Conservation (phyloP, 1,140 invertebrate species). For the Globodera ellingtonae region DNA sequence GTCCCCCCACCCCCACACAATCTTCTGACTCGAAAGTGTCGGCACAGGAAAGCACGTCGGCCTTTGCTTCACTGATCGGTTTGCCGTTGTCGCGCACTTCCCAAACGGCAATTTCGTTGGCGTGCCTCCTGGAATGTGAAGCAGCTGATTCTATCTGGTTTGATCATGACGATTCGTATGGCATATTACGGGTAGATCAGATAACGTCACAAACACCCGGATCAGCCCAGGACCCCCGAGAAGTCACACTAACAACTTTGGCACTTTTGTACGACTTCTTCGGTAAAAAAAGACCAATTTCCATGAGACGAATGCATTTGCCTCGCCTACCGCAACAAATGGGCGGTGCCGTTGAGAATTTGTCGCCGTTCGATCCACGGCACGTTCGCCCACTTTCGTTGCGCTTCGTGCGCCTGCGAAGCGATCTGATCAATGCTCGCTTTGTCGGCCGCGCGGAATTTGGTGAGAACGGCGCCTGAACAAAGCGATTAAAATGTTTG, state of each 20-base stretch:
- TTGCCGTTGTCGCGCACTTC: constrained; percentile 63
- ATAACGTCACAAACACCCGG: too few species aligned
- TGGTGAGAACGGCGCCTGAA: constrained; percentile 28
- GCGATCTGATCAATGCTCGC: constrained; percentile 22
- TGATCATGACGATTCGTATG: too few species aligned
- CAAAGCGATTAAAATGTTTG: constrained; percentile 10
- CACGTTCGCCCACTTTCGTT: constrained; percentile 22
- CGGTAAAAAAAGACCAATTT: neutral
- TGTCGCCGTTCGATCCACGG: constrained; percentile 35
- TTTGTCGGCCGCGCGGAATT: constrained; percentile 14
- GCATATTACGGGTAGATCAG: too few species aligned
- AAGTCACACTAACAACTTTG: neutral
- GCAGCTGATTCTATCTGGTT: too few species aligned
- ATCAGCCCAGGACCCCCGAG: too few species aligned
- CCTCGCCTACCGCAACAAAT: constrained; percentile 1
- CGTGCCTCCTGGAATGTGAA: constrained; percentile 20
- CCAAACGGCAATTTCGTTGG: constrained; percentile 50
- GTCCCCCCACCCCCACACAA: neutral
- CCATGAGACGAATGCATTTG: neutral
- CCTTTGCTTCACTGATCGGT: constrained; percentile 57
- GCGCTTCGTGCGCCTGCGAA: constrained; percentile 14
- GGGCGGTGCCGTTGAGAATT: constrained; percentile 23
- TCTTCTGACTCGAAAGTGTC: constrained; percentile 60
- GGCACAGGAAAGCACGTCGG: constrained; percentile 60
- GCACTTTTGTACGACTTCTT: neutral